phyloP scores from a whole-genome alignment of 2,888 invertebrate genomes.

The Minunthozetes semirufus region DNA sequence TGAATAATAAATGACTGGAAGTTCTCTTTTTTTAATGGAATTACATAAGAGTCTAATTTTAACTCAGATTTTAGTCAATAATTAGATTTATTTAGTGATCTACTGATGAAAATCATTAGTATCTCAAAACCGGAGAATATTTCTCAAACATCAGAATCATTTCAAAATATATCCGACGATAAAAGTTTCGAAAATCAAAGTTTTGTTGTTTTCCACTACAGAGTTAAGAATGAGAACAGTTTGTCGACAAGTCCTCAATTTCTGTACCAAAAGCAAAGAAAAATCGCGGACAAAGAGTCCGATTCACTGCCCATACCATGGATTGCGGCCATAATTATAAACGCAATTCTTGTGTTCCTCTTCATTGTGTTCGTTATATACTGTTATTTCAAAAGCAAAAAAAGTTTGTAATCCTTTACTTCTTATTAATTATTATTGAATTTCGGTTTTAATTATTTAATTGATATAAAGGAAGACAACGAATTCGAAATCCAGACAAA shows the following conservation, averaged over 20 bases:
- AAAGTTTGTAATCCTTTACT: constrained; percentile 25
- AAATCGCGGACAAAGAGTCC: constrained; percentile 3
- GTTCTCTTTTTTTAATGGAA: not conserved
- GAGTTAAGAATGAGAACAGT: not conserved
- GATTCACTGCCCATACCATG: constrained; percentile 39
- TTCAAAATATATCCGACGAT: not conserved
- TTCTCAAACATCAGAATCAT: not conserved
- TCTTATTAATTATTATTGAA: not conserved
- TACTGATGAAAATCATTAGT: not conserved
- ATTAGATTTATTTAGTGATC: not conserved
- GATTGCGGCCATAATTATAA: constrained; percentile 41
- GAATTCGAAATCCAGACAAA: constrained; percentile 6
- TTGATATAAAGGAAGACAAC: constrained; percentile 8
- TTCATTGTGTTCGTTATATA: constrained; percentile 40
- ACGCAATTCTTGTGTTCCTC: constrained; percentile 38
- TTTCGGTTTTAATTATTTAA: not conserved
- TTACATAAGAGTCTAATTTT: not conserved
- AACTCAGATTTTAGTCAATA: not conserved
- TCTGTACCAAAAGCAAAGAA: constrained; percentile 20
- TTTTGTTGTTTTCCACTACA: constrained; percentile 1
- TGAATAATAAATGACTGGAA: not conserved
- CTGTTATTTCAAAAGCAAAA: constrained; percentile 39
- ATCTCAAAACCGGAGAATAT: not conserved
- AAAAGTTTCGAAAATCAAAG: constrained; percentile 12
- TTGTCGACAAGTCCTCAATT: not conserved